phyloP scores from a whole-genome alignment of 2,888 invertebrate species.

The Sesia apiformis region DNA sequence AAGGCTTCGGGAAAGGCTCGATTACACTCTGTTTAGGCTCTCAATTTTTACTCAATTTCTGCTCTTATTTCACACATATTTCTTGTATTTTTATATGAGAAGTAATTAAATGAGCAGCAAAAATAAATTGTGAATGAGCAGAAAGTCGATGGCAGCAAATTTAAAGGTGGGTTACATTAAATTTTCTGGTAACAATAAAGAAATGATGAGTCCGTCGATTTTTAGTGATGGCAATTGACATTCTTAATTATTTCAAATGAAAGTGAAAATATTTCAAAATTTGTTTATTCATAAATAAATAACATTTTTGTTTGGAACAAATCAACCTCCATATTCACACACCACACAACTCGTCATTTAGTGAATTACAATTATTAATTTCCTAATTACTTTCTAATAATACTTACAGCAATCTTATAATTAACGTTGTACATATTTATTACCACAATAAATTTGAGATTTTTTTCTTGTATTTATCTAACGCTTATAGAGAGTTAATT shows the following conservation, averaged over 20 bases:
- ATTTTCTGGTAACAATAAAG: too few species aligned
- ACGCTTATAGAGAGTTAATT: slow-evolving; percentile 67
- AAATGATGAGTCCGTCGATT: too few species aligned
- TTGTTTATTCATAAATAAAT: slow-evolving; percentile 74
- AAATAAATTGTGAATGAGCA: too few species aligned
- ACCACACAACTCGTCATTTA: slow-evolving; percentile 64
- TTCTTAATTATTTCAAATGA: slow-evolving; percentile 26
- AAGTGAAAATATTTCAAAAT: slow-evolving; percentile 54
- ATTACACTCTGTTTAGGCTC: too few species aligned
- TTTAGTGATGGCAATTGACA: too few species aligned
- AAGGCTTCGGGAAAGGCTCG: too few species aligned
- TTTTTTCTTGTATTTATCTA: slow-evolving; percentile 60
- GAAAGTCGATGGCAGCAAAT: too few species aligned
- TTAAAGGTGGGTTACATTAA: too few species aligned
- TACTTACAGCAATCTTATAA: slow-evolving; percentile 72
- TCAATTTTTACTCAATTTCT: too few species aligned
- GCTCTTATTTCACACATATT: too few species aligned
- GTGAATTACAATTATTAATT: slow-evolving; percentile 67
- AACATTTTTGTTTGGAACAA: slow-evolving; percentile 74
- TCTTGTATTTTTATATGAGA: too few species aligned
- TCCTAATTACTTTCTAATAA: slow-evolving; percentile 71
- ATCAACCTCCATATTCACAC: slow-evolving; percentile 73
- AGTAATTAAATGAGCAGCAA: too few species aligned
- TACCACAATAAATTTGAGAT: slow-evolving; percentile 72
- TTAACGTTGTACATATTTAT: slow-evolving; percentile 69